These are phyloP conservation scores for Nothobranchius kuhntae DNA, from an alignment of 2,113 vertebrate genomes.

Conservation along the genomic window DNA sequence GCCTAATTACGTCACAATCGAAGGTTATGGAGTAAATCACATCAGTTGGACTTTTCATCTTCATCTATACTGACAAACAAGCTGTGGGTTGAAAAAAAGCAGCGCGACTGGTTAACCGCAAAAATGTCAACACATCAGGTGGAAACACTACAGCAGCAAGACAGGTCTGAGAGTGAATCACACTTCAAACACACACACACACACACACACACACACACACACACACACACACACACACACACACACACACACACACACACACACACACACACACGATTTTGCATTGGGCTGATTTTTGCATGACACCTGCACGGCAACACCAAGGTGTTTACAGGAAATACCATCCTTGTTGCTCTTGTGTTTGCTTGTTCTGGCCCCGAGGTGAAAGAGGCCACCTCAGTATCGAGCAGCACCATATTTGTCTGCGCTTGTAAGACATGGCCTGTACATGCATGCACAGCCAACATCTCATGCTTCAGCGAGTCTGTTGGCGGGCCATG, in stretches of 20 bases:
- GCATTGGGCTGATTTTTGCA: slow-evolving; percentile 18
- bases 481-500: slow-evolving; percentile 43
- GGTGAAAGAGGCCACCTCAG: slow-evolving; percentile 62
- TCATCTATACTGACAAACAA: slow-evolving; percentile 42
- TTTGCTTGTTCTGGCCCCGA: slow-evolving; percentile 60
- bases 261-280: neutral
- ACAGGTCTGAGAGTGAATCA: neutral
- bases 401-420: slow-evolving; percentile 53
- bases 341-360: slow-evolving; percentile 56
- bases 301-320: slow-evolving; percentile 55
- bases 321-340: slow-evolving; percentile 70
- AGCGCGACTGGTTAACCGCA: slow-evolving; percentile 49
- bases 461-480: slow-evolving; percentile 63
- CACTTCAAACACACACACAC: slow-evolving; percentile 29
- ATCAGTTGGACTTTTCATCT: slow-evolving; percentile 32
- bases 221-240: slow-evolving; percentile 29
- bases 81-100: slow-evolving; percentile 34
- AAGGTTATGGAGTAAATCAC: slow-evolving; percentile 51
- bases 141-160: neutral
- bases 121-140: slow-evolving; percentile 17
- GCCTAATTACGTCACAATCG: slow-evolving; percentile 55
- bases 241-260: too few relatives aligned
- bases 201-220: slow-evolving; percentile 30
- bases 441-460: slow-evolving; percentile 56
- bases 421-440: slow-evolving; percentile 74